Conservation (phyloP, 2,113 vertebrate species). For the Hippocampus barbouri region DNA sequence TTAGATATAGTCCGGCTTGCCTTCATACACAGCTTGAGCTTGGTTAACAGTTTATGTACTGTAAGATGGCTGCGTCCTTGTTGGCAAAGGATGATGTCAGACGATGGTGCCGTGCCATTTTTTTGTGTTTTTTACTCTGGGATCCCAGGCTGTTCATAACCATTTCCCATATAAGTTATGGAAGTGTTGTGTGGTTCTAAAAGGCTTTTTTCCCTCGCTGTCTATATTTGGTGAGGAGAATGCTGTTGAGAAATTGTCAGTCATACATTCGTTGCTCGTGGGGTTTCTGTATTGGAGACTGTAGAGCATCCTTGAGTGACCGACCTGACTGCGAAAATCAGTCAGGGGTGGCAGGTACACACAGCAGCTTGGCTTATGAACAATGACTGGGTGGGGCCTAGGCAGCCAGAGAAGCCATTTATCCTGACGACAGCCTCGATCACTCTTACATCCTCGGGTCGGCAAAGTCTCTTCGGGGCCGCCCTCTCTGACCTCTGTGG, state of each 20-base stretch:
- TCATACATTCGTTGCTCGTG: background rate
- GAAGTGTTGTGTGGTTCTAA: background rate
- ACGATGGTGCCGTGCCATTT: background rate
- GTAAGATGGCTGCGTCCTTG: background rate
- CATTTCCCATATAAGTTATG: background rate
- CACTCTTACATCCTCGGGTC: slow-evolving; percentile 38
- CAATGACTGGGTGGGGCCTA: slow-evolving; percentile 56
- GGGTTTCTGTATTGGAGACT: slow-evolving; percentile 24
- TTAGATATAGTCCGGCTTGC: no score
- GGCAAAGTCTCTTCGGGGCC: slow-evolving; percentile 30
- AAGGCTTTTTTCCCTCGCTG: background rate
- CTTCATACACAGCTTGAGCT: no score
- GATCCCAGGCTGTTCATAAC: background rate
- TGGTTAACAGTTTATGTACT: no score
- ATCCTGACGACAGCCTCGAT: slow-evolving; percentile 47
- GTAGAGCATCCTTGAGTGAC: slow-evolving; percentile 34
- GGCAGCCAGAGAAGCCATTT: slow-evolving; percentile 56
- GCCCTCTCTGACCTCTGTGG: slow-evolving; percentile 27
- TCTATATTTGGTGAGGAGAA: background rate
- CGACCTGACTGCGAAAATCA: slow-evolving; percentile 60
- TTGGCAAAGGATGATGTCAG: background rate
- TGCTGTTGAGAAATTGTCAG: background rate
- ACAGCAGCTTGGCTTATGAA: slow-evolving; percentile 63
- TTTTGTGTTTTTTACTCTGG: background rate
- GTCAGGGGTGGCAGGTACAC: slow-evolving; percentile 60